Conservation (phyloP, 2,797 vertebrate genomes). For the Ceyx erithaca region DNA sequence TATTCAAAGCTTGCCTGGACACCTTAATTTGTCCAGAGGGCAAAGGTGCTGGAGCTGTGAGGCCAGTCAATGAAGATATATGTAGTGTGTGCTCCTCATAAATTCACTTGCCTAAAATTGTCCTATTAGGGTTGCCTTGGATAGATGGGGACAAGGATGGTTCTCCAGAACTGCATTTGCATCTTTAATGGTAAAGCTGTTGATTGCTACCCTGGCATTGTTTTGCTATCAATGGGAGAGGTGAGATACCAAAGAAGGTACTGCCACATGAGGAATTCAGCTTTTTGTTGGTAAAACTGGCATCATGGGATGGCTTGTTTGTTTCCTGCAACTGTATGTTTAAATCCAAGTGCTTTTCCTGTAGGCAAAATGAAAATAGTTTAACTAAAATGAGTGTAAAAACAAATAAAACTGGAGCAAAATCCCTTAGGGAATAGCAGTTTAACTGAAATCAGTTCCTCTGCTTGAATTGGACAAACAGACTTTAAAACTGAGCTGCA, state of each 20-base stretch:
- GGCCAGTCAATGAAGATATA: not conserved
- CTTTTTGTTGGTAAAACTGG: not conserved
- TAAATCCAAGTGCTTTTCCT: not conserved
- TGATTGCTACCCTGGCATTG: not conserved
- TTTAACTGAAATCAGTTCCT: not conserved
- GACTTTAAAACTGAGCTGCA: not conserved
- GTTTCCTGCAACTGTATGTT: not conserved
- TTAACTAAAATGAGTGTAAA: slow-evolving; percentile 4
- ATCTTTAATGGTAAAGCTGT: not conserved
- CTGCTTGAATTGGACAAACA: not conserved
- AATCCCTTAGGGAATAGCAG: not conserved
- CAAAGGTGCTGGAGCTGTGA: not conserved
- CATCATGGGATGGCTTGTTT: not conserved
- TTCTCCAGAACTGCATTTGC: not conserved
- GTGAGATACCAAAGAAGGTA: not conserved
- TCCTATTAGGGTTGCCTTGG: not conserved
- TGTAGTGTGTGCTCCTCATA: not conserved
- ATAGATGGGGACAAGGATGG: not conserved
- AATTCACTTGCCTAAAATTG: not conserved
- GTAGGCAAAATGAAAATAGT: not conserved
- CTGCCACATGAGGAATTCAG: not conserved
- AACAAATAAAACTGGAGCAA: not conserved
- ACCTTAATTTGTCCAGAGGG: not conserved
- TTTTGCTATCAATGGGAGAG: not conserved
- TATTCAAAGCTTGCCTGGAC: not conserved